These are phyloP conservation scores for Lethenteron camtschaticum DNA, from an alignment of 2,113 vertebrate species.

Conservation along the genomic window DNA sequence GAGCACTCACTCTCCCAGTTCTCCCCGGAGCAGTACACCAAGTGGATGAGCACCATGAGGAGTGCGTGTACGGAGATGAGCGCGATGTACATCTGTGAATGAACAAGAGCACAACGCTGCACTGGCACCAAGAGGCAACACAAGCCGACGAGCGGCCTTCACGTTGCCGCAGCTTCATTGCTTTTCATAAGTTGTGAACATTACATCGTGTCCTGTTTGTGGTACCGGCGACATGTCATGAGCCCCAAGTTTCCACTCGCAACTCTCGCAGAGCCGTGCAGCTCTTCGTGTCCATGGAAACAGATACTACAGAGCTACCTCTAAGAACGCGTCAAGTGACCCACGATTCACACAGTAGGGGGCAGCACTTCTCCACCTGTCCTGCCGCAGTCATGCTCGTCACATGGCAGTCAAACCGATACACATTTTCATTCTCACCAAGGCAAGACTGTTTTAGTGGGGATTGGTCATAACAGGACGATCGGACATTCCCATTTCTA, in stretches of 20 bases:
- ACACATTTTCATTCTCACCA: too few species aligned
- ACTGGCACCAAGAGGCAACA: conserved; percentile 12
- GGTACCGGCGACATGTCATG: neutral
- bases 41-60: conserved; percentile 75
- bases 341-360: too few species aligned
- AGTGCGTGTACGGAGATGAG: conserved; percentile 81
- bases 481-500: too few species aligned
- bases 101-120: too few species aligned
- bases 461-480: too few species aligned
- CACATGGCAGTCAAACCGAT: too few species aligned
- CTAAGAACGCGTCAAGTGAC: too few species aligned
- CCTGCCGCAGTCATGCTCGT: too few species aligned
- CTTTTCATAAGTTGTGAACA: neutral
- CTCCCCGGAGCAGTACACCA: conserved; percentile 79
- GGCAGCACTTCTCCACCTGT: too few species aligned
- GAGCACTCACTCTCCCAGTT: conserved; percentile 70
- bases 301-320: too few species aligned
- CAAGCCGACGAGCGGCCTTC: neutral
- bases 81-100: conserved; percentile 85
- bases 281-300: too few species aligned
- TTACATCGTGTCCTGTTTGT: neutral
- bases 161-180: neutral
- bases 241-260: neutral
- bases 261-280: neutral
- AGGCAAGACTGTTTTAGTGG: too few species aligned